Evolutionary conservation across 2,113 vertebrate genomes (phyloP), one percentile per base, ranked within the genome.

Genomic region (Leiothrix lutea): DNA sequence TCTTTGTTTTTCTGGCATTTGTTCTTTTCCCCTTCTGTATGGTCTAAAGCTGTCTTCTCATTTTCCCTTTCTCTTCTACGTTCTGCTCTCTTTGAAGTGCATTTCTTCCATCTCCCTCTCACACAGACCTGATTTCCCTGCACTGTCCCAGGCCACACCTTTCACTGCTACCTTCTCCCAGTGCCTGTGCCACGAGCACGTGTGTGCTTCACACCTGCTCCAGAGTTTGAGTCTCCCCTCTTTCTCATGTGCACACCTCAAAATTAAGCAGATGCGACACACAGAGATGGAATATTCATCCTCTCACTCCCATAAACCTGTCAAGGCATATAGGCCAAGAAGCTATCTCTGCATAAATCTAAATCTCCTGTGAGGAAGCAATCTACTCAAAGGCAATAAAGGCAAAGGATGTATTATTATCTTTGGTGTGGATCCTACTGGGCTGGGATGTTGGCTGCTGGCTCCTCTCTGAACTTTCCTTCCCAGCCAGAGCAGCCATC

Each of bases 391-490:
- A 95, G 95, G 96, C 91, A 96, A 94, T 93, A 96, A 95, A 96
- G 94, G 85, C 88, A 92, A 88, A 92, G 85, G 93, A 95, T 94
- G 67, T 92, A 92, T 95, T 96, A 92, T 95, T 97, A 95, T 96
- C 92, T 96, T 96, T 97, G 94, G 95, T 96, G 94, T 92, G 90
- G 90, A 93, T 96, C 94, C 94, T 94, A 96, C 82, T 91, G 93
- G 92, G 94, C 90, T 95, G 94, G 88, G 92, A 96, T 56, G 81
- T 19, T 94, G 94, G 92, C 90, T 93, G 92, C 92, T 96, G 95
- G 95, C 95, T 96, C 77, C 71, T 80, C 82, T 92, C 94, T 96
- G 82, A 93, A 90, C 82, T 93, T 94, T 74, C 79, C 90, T 95
- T 94, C 93, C 92, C 94, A 88, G 94, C 88, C 96, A 96, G 90